phyloP scores from a whole-genome alignment of 2,888 invertebrate species.

The Cryptophagus acutangulus region DNA sequence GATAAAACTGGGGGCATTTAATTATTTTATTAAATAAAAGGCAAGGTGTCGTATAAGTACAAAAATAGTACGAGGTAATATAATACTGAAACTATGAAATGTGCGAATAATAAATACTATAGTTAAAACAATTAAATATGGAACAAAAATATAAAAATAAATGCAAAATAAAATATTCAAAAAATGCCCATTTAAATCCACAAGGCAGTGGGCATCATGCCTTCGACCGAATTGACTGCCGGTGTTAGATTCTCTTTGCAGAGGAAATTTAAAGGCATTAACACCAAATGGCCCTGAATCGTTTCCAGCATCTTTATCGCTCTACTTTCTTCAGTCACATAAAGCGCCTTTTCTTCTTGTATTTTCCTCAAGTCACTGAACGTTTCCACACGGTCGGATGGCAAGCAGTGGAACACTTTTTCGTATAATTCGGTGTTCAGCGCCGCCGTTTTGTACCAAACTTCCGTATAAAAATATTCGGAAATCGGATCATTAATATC shows the following conservation, averaged over 20 bases:
- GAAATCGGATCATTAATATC: constrained; percentile 76
- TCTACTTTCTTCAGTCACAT: constrained; percentile 64
- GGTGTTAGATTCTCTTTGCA: constrained; percentile 81
- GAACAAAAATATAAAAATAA: background rate
- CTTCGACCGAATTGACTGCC: constrained; percentile 77
- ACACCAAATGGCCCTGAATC: constrained; percentile 77
- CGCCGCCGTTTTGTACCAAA: constrained; percentile 77
- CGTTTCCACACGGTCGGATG: constrained; percentile 74
- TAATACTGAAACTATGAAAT: no score
- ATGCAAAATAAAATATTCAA: background rate
- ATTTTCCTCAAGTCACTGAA: constrained; percentile 74
- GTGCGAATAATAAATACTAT: no score
- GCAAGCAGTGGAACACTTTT: constrained; percentile 85
- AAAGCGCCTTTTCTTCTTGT: constrained; percentile 68
- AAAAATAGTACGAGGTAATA: no score
- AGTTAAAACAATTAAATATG: no score
- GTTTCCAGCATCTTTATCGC: constrained; percentile 70
- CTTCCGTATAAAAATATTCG: constrained; percentile 75
- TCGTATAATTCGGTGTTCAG: constrained; percentile 87
- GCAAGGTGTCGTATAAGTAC: no score
- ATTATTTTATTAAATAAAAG: no score
- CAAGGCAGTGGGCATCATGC: constrained; percentile 84
- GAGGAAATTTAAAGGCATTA: constrained; percentile 86
- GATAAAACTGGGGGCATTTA: no score
- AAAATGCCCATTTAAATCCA: constrained; percentile 70